Evolutionary conservation across 1,140 invertebrate genomes (phyloP), one percentile per base, ranked within the genome.

Genomic region (Drosophila athabasca): DNA sequence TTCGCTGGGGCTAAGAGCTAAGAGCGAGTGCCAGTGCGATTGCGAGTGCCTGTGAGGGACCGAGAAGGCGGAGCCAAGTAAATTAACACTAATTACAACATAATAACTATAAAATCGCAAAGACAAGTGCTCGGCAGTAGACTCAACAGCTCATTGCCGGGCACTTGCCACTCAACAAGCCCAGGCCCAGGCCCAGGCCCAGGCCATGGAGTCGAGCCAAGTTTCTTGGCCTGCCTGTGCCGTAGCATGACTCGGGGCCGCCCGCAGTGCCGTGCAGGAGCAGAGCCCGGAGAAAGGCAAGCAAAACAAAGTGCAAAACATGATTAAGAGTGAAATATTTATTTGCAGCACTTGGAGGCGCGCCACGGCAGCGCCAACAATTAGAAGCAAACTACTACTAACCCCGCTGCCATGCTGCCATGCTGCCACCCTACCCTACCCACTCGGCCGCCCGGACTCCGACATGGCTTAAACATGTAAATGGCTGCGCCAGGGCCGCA

Each of bases 321-420:
- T 85, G 76, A 85, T 87, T 82, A 88, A 88, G 79, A 79, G 78
- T 87, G 75, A 87, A 87, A 87, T 88, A 87, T 87, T 82, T 88
- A 87, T 88, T 88, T 88, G 75, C 83, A 85, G 65, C 81, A 85
- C 77, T 85, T 80, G 68, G 68, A 80, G 81, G 77, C 81, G 77
- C 76, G 82, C 78, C 69, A 81, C 82, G 78, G 70, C 73, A 77
- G 65, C 69, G 57, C 69, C 74, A 77, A 85, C 82, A 87, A 87
- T 87, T 82, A 87, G 79, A 78, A 52, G 55, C 69, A 59, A 75
- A 75, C 82, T 87, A 62, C 64, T 6, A 79, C 55, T 65, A 73
- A 44, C 46, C 50, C 15, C 17, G 49, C 48, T 54, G 53, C 35
- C 45, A 43, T 9, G 24, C 11, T 13, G 46, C 51, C 29, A 6